Evolutionary conservation across 1,140 invertebrate species (phyloP), one percentile per base, ranked within the genome.

Genomic region (Diprion similis): DNA sequence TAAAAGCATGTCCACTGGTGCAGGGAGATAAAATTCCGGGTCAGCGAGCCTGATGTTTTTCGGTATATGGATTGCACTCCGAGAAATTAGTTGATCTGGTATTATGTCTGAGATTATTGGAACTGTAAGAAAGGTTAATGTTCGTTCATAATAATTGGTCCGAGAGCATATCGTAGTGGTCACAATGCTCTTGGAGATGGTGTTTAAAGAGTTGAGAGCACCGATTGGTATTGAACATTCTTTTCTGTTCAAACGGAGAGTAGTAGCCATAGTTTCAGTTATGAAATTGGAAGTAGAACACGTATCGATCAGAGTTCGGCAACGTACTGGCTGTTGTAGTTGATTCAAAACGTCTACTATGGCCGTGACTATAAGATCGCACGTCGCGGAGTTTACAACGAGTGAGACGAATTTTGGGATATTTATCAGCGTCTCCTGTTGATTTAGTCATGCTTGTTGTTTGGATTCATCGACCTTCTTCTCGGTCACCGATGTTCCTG

Each of bases 21-120:
- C 64, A 1, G 78, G 75, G 51, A 74, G 70, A 10, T 80, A 65
- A 70, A 81, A 81, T 10, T 75, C 11, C 8, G 74, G 74, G 68
- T 72, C 71, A 0, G 74, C 71, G 7, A 75, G 17, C 37, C 19
- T 65, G 0, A 72, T 19, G 64, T 75, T 72, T 65, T 46, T 45
- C 2, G 71, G 74, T 6, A 75, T 72, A n/a, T 37, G 13, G n/a
- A 75, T 51, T 18, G 1, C 1, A 15, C 37, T 47, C n/a, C 66
- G 15, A 11, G 69, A 11, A 0, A 78, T 72, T 0, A 7, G 2
- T n/a, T 48, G 10, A 13, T 66, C 47, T 1, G 73, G 73, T n/a
- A 73, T 45, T 4, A 73, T 18, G 9, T 71, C 10, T 0, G 71
- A 72, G 59, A 77, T 74, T n/a, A 15, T 70, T 47, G 68, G 71